Evolutionary conservation across 2,113 vertebrate genomes (phyloP).

Genomic region (Catharus minimus): DNA sequence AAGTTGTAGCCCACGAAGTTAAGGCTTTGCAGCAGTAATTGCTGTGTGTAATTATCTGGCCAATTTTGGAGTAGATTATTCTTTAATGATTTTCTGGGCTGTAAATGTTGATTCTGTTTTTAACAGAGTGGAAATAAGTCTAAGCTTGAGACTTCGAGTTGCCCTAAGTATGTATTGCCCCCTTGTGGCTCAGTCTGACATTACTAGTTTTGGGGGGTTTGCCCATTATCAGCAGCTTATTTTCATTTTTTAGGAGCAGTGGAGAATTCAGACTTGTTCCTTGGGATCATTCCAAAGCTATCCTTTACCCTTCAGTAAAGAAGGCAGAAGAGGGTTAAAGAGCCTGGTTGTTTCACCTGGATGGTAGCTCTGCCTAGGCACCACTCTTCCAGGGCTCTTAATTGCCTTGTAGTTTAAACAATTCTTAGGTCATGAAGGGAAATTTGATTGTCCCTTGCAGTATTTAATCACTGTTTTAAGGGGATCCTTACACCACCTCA

Average conservation of each 20-base stretch:
- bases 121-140: background rate
- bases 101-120: background rate
- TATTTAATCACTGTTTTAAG: background rate
- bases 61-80: background rate
- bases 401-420: background rate
- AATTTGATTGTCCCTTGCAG: background rate
- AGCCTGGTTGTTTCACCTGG: background rate
- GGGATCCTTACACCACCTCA: fast-evolving
- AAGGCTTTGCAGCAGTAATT: background rate
- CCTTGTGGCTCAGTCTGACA: background rate
- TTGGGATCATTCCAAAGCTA: background rate
- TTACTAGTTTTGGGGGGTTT: fast-evolving
- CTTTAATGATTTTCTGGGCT: background rate
- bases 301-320: background rate
- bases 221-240: fast-evolving
- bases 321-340: fast-evolving
- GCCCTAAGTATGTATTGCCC: background rate
- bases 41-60: background rate
- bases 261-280: background rate
- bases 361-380: background rate
- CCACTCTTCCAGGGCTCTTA: background rate
- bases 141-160: fast-evolving
- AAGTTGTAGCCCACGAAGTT: background rate
- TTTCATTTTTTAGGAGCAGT: background rate
- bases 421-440: background rate